A percentile compares a stretch with the other conserved stretches of the same genome.
phyloP scores from a whole-genome alignment of 2,888 invertebrate genomes.

The Pandemis corylana region DNA sequence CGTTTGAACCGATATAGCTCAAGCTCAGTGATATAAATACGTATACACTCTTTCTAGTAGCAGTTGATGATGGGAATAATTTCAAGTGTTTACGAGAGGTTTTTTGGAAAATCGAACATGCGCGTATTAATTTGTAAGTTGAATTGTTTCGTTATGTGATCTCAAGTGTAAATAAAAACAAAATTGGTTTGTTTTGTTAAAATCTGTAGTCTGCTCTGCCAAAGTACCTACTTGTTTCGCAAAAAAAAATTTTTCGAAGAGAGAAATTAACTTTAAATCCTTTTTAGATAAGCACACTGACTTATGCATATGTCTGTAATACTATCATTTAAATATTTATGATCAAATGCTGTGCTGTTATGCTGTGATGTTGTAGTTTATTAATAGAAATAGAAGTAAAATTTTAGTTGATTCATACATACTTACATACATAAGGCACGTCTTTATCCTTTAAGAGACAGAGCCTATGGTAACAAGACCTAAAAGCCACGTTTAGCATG shows the following conservation, averaged over 20 bases:
- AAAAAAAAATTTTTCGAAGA: not conserved
- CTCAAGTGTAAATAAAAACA: not conserved
- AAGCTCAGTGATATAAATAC: no score
- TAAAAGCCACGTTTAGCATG: no score
- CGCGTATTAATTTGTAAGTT: constrained; percentile 16
- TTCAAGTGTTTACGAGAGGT: constrained; percentile 18
- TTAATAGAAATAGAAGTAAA: not conserved
- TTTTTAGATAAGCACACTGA: no score
- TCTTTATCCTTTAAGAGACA: no score
- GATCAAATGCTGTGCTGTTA: not conserved
- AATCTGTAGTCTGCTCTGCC: not conserved
- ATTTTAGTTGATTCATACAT: no score
- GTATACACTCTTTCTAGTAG: not conserved
- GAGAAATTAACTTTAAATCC: no score
- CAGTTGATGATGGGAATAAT: constrained; percentile 23
- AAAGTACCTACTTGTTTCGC: not conserved
- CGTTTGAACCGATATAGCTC: no score
- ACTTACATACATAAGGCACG: no score
- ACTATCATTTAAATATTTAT: no score
- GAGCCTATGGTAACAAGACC: no score
- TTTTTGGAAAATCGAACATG: constrained; percentile 31
- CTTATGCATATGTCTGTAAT: no score
- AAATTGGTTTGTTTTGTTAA: not conserved
- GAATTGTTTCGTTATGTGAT: not conserved
- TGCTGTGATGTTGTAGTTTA: not conserved